A percentile compares a stretch with the other conserved stretches of the same genome.
Conservation (phyloP, 2,113 vertebrate species). For the Sylvilagus bachmani region DNA sequence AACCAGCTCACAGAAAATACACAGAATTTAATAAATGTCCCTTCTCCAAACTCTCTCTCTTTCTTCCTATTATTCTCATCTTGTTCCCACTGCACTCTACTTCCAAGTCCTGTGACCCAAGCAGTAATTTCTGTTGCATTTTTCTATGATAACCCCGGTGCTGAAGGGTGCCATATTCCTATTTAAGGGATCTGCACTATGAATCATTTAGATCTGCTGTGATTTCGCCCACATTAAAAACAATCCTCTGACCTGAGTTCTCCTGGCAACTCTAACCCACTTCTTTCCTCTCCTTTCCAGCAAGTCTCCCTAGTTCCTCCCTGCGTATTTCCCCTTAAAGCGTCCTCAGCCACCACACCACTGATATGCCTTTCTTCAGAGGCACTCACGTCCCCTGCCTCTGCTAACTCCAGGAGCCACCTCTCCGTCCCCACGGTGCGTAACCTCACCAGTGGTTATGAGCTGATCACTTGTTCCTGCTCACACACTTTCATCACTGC, state of each 20-base stretch:
- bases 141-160: not conserved
- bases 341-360: too few relatives aligned
- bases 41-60: not conserved
- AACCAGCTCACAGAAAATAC: not conserved
- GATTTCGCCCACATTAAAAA: not conserved
- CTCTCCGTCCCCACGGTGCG: not conserved
- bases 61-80: not conserved
- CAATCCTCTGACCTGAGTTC: not conserved
- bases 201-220: not conserved
- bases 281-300: not conserved
- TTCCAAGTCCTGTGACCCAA: not conserved
- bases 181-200: not conserved
- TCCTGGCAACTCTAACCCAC: not conserved
- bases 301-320: not conserved
- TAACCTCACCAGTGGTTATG: not conserved
- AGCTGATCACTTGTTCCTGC: not conserved
- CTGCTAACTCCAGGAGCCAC: not conserved
- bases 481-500: not conserved
- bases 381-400: not conserved
- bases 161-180: not conserved
- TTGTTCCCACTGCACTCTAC: not conserved
- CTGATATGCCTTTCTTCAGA: not conserved
- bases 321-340: not conserved
- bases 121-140: not conserved
- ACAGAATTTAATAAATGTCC: not conserved